Percentiles rank a stretch among this genome's conserved stretches.
Evolutionary conservation across 1,140 invertebrate species (phyloP).

Genomic region (Temnothorax longispinosus): DNA sequence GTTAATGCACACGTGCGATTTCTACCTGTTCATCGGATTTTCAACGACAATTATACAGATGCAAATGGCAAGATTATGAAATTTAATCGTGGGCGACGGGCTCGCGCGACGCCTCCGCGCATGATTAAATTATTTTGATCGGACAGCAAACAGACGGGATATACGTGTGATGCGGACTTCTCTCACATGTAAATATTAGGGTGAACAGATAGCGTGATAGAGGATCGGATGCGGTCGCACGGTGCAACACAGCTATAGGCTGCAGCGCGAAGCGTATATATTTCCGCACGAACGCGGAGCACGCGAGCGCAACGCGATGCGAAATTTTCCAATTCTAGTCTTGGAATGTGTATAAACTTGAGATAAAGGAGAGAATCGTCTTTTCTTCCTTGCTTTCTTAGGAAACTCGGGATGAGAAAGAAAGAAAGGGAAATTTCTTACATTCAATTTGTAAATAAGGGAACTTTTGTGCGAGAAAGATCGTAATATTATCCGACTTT

Average conservation of each 20-base stretch:
- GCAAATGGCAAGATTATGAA: constrained; percentile 33
- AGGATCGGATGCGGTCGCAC: constrained; percentile 16
- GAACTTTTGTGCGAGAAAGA: not conserved
- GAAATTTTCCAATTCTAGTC: constrained; percentile 2
- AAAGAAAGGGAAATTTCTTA: not conserved
- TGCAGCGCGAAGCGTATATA: no score
- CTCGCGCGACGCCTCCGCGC: not conserved
- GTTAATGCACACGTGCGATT: not conserved
- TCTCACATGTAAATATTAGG: constrained; percentile 52
- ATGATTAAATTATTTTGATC: constrained; percentile 50
- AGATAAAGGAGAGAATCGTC: not conserved
- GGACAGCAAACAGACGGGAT: constrained; percentile 19
- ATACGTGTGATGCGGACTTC: not conserved
- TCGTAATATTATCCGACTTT: not conserved
- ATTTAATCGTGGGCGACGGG: constrained; percentile 31
- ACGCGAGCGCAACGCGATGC: not conserved
- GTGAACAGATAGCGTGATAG: not conserved
- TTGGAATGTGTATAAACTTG: not conserved
- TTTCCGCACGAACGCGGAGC: not conserved
- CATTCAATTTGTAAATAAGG: not conserved
- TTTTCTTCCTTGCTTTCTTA: not conserved
- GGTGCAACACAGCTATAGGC: not conserved
- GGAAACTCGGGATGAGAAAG: not conserved
- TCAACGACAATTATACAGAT: constrained; percentile 7
- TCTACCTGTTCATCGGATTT: constrained; percentile 18